These are phyloP conservation scores for Microcebus jonahi DNA, from an alignment of 2,113 vertebrate genomes.

Conservation along the genomic window DNA sequence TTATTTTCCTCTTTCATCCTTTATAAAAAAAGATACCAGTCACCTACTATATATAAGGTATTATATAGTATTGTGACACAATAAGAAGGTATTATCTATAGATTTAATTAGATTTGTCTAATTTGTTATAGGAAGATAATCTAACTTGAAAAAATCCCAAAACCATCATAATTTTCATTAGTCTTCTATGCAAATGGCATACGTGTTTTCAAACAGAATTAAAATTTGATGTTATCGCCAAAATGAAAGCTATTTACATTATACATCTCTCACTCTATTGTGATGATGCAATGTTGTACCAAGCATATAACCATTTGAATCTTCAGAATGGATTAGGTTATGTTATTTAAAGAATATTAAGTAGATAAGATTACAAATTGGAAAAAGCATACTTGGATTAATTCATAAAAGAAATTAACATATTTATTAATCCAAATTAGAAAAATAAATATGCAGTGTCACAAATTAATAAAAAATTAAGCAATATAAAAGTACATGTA, in stretches of 20 bases:
- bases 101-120: neutral
- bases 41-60: neutral
- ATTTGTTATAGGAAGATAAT: neutral
- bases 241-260: neutral
- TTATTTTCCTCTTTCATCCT: neutral
- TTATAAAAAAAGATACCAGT: neutral
- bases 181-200: neutral
- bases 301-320: slow-evolving; percentile 53
- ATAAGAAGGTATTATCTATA: neutral
- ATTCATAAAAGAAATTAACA: slow-evolving; percentile 66
- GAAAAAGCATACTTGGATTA: slow-evolving; percentile 52
- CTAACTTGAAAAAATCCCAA: neutral
- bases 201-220: neutral
- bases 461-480: slow-evolving; percentile 73
- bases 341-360: slow-evolving; percentile 61
- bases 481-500: slow-evolving; percentile 18
- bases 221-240: neutral
- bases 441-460: slow-evolving; percentile 62
- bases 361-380: slow-evolving; percentile 34
- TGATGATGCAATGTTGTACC: neutral
- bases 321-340: slow-evolving; percentile 46
- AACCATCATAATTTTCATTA: neutral
- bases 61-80: neutral
- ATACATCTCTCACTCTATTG: neutral
- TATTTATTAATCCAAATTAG: slow-evolving; percentile 65